Evolutionary conservation across 1,140 invertebrate species (phyloP), one percentile per base, ranked within the genome.

Genomic region (Caenorhabditis brenneri): DNA sequence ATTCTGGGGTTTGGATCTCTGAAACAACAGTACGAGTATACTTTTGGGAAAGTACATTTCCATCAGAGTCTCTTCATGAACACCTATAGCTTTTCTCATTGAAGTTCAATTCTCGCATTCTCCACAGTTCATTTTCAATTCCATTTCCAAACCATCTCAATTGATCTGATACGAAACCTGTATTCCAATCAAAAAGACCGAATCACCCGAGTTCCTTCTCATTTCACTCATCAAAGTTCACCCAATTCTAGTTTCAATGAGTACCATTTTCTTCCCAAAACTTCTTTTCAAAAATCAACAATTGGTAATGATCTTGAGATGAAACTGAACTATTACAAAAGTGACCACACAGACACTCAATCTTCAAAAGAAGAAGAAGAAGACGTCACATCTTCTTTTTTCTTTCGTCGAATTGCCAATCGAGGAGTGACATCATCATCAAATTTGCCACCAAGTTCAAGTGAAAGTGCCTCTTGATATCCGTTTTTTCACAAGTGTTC

Each of bases 261-360:
- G 6, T 12, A 16, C 10, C 7, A 42, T 74, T 9, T 42, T 74
- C 24, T 1, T 2, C 19, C 27, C 31, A 51, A 51, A 7, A 27
- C 19, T 10, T n/a, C 22, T 9, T 65, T 33, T 36, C 27, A 31
- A 36, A 16, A 65, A 36, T 19, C 6, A n/a, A n/a, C 33, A n/a
- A 7, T 65, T 74, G 58, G 31, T 65, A 22, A 65, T 3, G 24
- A 58, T 65, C 65, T 74, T 74, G 15, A 42, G 22, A 74, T 74
- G 65, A 42, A 46, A 74, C 65, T 42, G 65, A 74, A 74, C 65
- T 74, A 74, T 74, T 74, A 74, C 65, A 74, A 46, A 46, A 46
- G 19, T 16, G 22, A 22, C 19, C n/a, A n/a, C n/a, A n/a, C n/a
- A n/a, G n/a, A n/a, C n/a, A n/a, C n/a, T n/a, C n/a, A n/a, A n/a